Base-by-base conservation (phyloP, 2,797 vertebrate species). In the Melanotaenia maccullochi region DNA sequence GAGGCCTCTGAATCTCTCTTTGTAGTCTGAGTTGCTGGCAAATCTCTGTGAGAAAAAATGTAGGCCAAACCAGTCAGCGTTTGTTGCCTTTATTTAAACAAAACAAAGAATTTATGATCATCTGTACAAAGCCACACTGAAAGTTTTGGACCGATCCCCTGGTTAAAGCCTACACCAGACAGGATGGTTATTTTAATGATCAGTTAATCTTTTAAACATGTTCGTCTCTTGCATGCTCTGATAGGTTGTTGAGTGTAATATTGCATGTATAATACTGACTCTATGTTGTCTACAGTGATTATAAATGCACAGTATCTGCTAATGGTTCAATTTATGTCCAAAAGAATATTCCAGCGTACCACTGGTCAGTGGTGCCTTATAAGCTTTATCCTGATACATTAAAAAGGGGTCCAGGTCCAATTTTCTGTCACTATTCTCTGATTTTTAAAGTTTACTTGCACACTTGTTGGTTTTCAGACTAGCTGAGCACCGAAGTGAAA, bases 1-100 rank as follows among this genome's bases (percentile, higher is more conserved):
- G 73, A 82, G 76, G 55, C 74, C 40, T 85, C 60, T 83, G 70
- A 86, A 81, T 74, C 64, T 83, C 22, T 79, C 67, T 81, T 84
- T 90, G 85, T 86, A 74, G 77, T 52, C 32, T 22, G 51, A 75
- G 73, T 77, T 75, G 64, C 65, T 3, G 36, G 72, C 20, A 56
- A 68, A 61, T 74, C 44, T 78, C 28, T 65, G 54, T 42, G 54
- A 66, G 55, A 32, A 22, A 55, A 62, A 77, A 89, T 87, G 71
- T 89, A 75, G 77, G 82, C 69, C 82, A 81, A 61, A 38, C 49
- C 51, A 66, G 71, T 65, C 35, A 33, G 73, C 84, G 60, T 81
- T 60, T 73, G 62, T 58, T 64, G 70, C 49, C 36, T 72, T 25
- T 49, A 13, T 78, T 60, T 65, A 32, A 75, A 52, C 62, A 25